Evolutionary conservation across 2,888 invertebrate genomes (phyloP).

Genomic region (Myathropa florea): DNA sequence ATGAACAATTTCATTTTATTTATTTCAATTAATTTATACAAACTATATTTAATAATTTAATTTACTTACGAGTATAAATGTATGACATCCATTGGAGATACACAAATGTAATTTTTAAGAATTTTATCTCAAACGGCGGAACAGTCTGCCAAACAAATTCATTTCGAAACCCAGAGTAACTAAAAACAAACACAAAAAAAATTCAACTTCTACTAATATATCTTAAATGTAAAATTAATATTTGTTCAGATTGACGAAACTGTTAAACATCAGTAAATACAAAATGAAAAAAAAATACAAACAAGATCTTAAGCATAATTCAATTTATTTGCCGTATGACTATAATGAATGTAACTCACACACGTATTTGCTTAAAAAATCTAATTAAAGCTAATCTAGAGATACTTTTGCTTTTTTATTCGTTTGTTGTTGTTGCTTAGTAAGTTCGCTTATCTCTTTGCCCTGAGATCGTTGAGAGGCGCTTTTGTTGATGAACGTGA

Average conservation of each 20-base stretch:
- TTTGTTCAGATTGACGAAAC: too few species aligned
- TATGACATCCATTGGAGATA: background rate
- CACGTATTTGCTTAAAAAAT: conserved; percentile 39
- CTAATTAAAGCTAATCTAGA: conserved; percentile 50
- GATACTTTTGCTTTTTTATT: conserved; percentile 17
- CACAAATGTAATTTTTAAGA: background rate
- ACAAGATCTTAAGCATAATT: background rate
- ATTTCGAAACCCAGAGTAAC: background rate
- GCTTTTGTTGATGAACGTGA: background rate
- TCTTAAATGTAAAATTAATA: background rate
- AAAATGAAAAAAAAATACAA: background rate
- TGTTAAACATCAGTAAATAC: background rate
- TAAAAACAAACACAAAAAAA: background rate
- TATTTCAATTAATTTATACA: background rate
- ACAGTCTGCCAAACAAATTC: background rate
- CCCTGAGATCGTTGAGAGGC: background rate
- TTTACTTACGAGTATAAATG: background rate
- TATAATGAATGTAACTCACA: conserved; percentile 30
- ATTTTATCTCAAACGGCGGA: background rate
- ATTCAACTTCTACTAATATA: background rate
- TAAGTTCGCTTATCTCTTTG: background rate
- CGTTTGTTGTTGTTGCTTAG: background rate
- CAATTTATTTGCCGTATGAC: conserved; percentile 34
- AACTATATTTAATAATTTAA: background rate
- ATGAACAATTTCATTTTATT: background rate